phyloP scores from a whole-genome alignment of 2,797 vertebrate species.

The Dryobates pubescens region DNA sequence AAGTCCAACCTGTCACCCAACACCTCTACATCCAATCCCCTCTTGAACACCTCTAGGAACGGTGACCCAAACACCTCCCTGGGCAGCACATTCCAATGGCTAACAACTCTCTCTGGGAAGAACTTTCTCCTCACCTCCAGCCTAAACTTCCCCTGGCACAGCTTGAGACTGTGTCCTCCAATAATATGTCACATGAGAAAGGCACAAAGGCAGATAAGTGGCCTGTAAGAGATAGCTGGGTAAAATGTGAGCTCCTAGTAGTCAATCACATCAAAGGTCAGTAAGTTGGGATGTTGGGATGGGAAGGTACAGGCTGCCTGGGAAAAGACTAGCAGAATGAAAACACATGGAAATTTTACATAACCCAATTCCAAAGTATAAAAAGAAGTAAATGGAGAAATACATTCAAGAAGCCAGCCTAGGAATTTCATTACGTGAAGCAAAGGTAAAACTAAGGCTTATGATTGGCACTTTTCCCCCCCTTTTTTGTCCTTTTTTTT shows the following conservation, averaged over 20 bases:
- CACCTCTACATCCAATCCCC: no score
- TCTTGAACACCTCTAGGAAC: no score
- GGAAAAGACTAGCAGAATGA: neutral
- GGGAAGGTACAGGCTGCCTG: neutral
- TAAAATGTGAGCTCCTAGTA: neutral
- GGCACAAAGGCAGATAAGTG: rapidly evolving
- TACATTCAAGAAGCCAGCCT: neutral
- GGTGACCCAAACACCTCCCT: no score
- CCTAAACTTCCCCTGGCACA: no score
- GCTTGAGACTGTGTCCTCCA: neutral
- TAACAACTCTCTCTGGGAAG: no score
- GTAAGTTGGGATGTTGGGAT: neutral
- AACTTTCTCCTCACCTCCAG: no score
- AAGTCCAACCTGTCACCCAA: no score
- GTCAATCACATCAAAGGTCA: neutral
- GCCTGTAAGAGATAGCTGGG: rapidly evolving
- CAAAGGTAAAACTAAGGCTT: neutral
- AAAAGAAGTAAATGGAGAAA: no score
- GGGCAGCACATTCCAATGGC: no score
- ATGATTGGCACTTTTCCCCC: neutral
- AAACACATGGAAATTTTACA: neutral
- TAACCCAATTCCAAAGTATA: neutral
- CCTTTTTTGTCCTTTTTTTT: no score
- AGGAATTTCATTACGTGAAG: neutral
- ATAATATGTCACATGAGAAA: neutral